phyloP scores from a whole-genome alignment of 2,888 invertebrate species.

The Pharmacophagus antenor region DNA sequence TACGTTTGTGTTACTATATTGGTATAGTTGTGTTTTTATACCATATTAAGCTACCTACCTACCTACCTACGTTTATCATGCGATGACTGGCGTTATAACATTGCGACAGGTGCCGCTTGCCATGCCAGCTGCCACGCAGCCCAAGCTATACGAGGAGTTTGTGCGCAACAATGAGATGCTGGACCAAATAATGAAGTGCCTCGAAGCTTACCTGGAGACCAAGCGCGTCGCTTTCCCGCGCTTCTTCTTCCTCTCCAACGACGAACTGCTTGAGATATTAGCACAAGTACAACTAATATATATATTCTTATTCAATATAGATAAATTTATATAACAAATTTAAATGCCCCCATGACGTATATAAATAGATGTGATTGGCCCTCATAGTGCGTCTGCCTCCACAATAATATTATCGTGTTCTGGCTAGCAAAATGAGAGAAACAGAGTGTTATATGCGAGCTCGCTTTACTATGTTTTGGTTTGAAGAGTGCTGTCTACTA shows the following conservation, averaged over 20 bases:
- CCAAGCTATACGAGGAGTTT: conserved; percentile 85
- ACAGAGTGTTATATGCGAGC: no score
- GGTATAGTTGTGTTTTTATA: no score
- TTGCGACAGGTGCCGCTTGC: conserved; percentile 85
- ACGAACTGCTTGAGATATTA: conserved; percentile 92
- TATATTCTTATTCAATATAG: neutral
- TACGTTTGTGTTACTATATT: no score
- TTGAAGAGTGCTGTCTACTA: no score
- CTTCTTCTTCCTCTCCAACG: conserved; percentile 94
- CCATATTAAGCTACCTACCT: no score
- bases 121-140: conserved; percentile 88
- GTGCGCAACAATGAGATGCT: conserved; percentile 87
- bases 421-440: no score
- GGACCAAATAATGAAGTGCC: conserved; percentile 93
- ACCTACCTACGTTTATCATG: no score
- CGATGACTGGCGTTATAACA: neutral
- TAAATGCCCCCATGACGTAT: no score
- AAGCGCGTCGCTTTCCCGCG: conserved; percentile 93
- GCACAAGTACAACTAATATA: conserved; percentile 82
- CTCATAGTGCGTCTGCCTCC: no score
- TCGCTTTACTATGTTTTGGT: no score
- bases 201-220: conserved; percentile 93
- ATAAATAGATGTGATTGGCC: no score
- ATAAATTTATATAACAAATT: neutral
- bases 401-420: no score